These are phyloP conservation scores for Drosophila pallidifrons DNA, from an alignment of 1,140 invertebrate genomes.

Conservation along the genomic window DNA sequence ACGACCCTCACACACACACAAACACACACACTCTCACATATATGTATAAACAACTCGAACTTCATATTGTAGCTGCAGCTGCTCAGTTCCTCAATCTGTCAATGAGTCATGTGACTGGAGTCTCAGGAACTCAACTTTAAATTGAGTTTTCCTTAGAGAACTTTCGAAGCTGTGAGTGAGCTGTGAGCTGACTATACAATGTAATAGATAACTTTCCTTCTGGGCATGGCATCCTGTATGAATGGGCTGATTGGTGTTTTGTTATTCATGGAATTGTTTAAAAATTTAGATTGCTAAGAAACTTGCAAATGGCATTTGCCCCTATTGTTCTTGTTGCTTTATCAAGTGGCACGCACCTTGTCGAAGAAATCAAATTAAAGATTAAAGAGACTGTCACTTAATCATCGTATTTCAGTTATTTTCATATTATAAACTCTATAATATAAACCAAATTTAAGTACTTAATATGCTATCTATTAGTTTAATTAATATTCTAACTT, in stretches of 20 bases:
- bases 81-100: constrained; percentile 60
- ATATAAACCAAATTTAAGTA: too few relatives aligned
- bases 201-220: constrained; percentile 62
- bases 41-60: constrained; percentile 1
- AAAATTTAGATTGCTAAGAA: constrained; percentile 69
- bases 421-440: too few relatives aligned
- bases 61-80: constrained; percentile 7
- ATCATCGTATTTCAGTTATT: not conserved
- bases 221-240: constrained; percentile 22
- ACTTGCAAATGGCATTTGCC: constrained; percentile 52
- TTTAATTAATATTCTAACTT: not conserved
- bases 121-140: constrained; percentile 62
- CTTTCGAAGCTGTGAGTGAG: constrained; percentile 13
- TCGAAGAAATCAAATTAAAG: constrained; percentile 10
- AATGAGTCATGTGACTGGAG: constrained; percentile 49
- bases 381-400: not conserved
- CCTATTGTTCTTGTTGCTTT: constrained; percentile 1
- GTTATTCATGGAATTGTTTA: constrained; percentile 78
- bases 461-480: not conserved
- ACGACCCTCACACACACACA: constrained; percentile 4
- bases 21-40: not conserved
- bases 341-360: constrained; percentile 17
- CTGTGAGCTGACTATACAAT: constrained; percentile 23
- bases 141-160: constrained; percentile 61
- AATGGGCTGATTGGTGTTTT: constrained; percentile 70